Evolutionary conservation across 2,888 invertebrate genomes (phyloP), one percentile per base, ranked within the genome.

Genomic region (Amphipyra berbera): DNA sequence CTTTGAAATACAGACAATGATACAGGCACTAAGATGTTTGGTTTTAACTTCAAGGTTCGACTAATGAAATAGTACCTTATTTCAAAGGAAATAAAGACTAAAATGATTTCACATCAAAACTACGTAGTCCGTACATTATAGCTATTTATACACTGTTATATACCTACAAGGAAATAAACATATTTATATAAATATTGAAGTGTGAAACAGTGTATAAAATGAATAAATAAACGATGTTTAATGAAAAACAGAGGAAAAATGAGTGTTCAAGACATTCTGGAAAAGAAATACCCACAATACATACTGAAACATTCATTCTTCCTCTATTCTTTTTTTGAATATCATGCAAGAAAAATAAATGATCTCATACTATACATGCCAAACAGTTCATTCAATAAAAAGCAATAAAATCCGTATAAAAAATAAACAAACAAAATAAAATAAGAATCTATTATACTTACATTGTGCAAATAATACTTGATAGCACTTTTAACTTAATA

Each of bases 371-470:
- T 92, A 93, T 89, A 87, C 94, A 95, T 95, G 94, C 93, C 87
- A 90, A 89, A 93, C 93, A 94, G 94, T 94, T 94, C 94, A 93
- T 92, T 89, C 86, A 78, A 79, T 78, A 82, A 72, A 76, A 88
- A 88, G 85, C 86, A 85, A 82, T 77, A 82, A 83, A 82, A 79
- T 82, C 57, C 56, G 40, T 59, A 75, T 82, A 80, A 82, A 72
- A 81, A 68, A 79, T 68, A 77, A 79, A 72, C 82, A 83, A 83
- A 6, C 79, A 85, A 82, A 84, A 84, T 55, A 68, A 84, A 81
- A 82, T 70, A 82, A 77, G 35, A 74, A 64, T 87, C 83, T 87
- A 88, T 85, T 79, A 92, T 94, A 94, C 94, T 94, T 92, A 94
- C 94, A 86, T 93, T 72, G 89, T 90, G 90, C 89, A 86, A 80